These are phyloP conservation scores for Antigone vipio DNA, from an alignment of 2,113 vertebrate species.

Conservation along the genomic window DNA sequence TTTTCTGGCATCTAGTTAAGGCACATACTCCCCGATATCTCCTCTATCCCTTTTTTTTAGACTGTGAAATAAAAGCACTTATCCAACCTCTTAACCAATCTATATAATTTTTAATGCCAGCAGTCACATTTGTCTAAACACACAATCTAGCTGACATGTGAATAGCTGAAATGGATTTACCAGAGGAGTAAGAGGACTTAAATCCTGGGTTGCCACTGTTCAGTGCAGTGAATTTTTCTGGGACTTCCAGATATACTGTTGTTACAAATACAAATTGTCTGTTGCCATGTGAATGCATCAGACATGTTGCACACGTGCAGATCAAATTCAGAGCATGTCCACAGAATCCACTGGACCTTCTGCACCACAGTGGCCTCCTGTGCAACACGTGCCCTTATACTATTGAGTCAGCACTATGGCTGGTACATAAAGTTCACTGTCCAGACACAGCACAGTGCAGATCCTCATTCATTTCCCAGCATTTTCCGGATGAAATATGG, in stretches of 20 bases:
- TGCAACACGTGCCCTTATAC: not conserved
- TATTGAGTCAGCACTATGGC: not conserved
- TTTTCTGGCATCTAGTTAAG: not conserved
- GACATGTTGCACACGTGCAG: not conserved
- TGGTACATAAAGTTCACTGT: not conserved
- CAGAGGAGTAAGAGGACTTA: not conserved
- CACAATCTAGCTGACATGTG: not conserved
- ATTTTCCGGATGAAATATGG: not conserved
- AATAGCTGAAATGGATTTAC: not conserved
- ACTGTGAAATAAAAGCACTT: not conserved
- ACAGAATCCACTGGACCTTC: not conserved
- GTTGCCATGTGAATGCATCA: not conserved
- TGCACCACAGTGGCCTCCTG: not conserved
- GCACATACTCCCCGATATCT: not conserved
- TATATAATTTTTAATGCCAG: not conserved
- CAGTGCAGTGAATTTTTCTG: not conserved
- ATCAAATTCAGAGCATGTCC: not conserved
- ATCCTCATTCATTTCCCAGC: not conserved
- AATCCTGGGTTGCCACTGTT: not conserved
- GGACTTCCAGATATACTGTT: not conserved
- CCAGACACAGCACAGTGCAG: not conserved
- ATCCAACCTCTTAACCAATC: not conserved
- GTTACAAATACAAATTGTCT: not conserved
- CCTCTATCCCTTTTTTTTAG: not conserved
- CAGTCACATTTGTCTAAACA: not conserved